Evolutionary conservation across 2,113 vertebrate genomes (phyloP).

Genomic region (Narcine bancroftii): DNA sequence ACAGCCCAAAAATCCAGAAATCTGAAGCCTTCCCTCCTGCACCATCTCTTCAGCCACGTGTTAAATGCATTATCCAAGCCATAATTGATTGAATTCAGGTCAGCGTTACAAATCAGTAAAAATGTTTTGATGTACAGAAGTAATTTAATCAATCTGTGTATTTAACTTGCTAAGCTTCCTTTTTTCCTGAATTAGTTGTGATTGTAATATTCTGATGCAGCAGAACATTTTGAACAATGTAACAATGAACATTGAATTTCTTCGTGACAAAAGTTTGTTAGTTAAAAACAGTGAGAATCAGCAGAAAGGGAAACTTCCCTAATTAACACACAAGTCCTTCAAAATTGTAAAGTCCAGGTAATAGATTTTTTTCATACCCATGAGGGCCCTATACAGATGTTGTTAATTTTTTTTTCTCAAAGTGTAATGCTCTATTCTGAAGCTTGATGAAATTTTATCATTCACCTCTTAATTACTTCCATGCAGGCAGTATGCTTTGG

Average conservation of each 20-base stretch:
- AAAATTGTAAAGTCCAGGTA: neutral
- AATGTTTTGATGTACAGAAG: neutral
- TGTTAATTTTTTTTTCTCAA: neutral
- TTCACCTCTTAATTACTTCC: neutral
- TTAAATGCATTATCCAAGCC: too few species aligned
- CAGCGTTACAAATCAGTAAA: neutral
- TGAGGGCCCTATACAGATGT: neutral
- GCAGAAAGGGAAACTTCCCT: neutral
- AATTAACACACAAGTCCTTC: neutral
- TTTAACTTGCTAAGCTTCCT: neutral
- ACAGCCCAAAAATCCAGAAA: too few species aligned
- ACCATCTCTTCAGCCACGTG: too few species aligned
- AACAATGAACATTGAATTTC: neutral
- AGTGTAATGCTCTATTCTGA: neutral
- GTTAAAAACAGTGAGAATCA: neutral
- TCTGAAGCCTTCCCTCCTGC: too few species aligned
- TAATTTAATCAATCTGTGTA: neutral
- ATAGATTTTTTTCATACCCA: neutral
- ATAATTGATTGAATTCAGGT: neutral
- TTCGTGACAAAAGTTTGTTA: neutral
- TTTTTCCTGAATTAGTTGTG: neutral
- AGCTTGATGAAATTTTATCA: neutral
- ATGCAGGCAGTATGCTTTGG: neutral
- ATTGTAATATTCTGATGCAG: neutral
- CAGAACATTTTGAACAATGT: neutral